phyloP scores from a whole-genome alignment of 2,797 vertebrate genomes.

The Lepidocolaptes lacrymiger region DNA sequence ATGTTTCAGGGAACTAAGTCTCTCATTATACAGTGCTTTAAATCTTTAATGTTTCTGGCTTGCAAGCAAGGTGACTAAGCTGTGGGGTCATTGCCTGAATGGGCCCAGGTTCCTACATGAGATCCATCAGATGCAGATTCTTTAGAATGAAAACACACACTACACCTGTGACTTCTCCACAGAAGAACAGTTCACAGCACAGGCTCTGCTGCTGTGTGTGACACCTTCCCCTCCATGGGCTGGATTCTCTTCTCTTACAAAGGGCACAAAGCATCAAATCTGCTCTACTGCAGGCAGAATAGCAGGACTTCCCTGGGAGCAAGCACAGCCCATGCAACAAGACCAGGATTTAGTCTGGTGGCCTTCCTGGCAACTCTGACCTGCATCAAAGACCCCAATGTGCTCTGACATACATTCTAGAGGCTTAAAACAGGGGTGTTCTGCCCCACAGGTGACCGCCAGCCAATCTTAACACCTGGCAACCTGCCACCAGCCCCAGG shows the following conservation, averaged over 20 bases:
- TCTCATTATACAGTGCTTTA: accelerated
- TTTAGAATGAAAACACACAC: not conserved
- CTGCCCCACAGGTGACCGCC: not conserved
- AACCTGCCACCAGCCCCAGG: accelerated
- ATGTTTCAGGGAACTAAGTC: not conserved
- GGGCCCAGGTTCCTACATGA: not conserved
- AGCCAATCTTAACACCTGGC: not conserved
- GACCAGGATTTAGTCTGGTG: not conserved
- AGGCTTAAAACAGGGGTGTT: not conserved
- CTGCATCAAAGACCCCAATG: not conserved
- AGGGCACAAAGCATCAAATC: not conserved
- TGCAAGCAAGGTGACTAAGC: not conserved
- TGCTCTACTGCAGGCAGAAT: not conserved
- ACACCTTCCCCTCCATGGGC: not conserved
- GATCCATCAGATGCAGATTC: not conserved
- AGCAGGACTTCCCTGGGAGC: not conserved
- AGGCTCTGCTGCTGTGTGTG: not conserved
- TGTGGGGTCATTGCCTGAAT: not conserved
- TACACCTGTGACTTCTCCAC: not conserved
- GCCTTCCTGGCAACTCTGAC: not conserved
- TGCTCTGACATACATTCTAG: not conserved
- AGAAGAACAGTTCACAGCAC: not conserved
- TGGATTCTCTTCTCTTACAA: not conserved
- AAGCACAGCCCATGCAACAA: not conserved
- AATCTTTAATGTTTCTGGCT: not conserved